A percentile compares a stretch with the other conserved stretches of the same genome.
Conservation (phyloP, 2,888 invertebrate genomes). For the Pollenia labialis region DNA sequence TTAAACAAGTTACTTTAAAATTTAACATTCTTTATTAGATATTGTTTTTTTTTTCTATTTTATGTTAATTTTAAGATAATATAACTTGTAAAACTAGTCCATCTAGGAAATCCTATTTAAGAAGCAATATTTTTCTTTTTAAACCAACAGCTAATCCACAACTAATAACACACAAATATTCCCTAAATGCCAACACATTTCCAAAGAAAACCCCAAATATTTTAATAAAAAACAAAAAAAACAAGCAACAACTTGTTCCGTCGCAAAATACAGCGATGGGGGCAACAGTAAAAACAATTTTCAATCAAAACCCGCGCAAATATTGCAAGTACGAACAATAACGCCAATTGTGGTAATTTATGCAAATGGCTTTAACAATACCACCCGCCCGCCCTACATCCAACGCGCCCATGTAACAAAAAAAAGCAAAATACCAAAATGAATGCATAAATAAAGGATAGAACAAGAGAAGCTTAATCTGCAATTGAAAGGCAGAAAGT, state of each 20-base stretch:
- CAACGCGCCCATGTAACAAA: constrained; percentile 31
- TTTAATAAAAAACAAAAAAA: not conserved
- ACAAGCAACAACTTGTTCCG: constrained; percentile 68
- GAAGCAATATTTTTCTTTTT: constrained; percentile 55
- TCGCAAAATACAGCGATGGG: not conserved
- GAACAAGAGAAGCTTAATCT: constrained; percentile 71
- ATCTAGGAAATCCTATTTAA: constrained; percentile 60
- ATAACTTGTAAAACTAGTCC: constrained; percentile 38
- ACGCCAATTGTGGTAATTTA: constrained; percentile 76
- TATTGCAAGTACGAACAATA: constrained; percentile 72
- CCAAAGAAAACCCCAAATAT: not conserved
- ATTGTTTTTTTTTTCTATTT: not conserved
- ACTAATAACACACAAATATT: constrained; percentile 57
- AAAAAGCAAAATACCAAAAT: constrained; percentile 24
- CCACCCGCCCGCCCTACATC: constrained; percentile 31
- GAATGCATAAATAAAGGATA: constrained; percentile 41
- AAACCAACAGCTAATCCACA: constrained; percentile 68
- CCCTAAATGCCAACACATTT: constrained; percentile 1
- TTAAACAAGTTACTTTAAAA: not conserved
- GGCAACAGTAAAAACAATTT: constrained; percentile 12
- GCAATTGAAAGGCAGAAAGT: constrained; percentile 66
- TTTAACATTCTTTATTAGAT: not conserved
- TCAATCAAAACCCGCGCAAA: constrained; percentile 47
- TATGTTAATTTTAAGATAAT: constrained; percentile 42
- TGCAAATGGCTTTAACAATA: constrained; percentile 73